A percentile compares a stretch with the other conserved stretches of the same genome.
These are phyloP conservation scores for Lonchura striata DNA, from an alignment of 2,113 vertebrate species.

Conservation along the genomic window DNA sequence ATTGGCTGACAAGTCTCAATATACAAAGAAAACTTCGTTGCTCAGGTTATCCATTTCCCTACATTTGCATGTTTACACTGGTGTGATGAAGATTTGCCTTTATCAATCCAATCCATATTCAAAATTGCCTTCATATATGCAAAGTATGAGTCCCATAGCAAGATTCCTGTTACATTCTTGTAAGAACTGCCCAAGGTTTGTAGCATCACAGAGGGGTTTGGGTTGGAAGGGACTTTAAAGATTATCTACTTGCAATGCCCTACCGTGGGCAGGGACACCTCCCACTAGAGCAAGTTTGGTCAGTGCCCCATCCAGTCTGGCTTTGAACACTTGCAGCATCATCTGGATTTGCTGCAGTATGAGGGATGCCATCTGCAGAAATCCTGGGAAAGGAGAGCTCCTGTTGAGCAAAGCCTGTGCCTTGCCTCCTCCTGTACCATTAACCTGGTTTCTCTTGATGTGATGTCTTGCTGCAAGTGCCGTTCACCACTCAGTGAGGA, in stretches of 20 bases:
- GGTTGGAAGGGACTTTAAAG: not conserved
- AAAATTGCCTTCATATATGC: not conserved
- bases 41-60: not conserved
- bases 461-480: not conserved
- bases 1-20: not conserved
- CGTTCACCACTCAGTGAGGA: not conserved
- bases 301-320: not conserved
- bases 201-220: not conserved
- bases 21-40: not conserved
- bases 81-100: not conserved
- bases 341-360: fast-evolving
- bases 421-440: not conserved
- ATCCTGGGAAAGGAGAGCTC: not conserved
- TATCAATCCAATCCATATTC: not conserved
- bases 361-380: not conserved
- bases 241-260: fast-evolving
- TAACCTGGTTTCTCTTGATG: not conserved
- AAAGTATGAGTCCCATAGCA: not conserved
- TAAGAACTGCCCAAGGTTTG: not conserved
- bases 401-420: not conserved
- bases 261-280: not conserved
- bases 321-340: not conserved
- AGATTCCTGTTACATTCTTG: not conserved
- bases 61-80: not conserved
- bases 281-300: not conserved